A percentile compares a stretch with the other conserved stretches of the same genome.
These are phyloP conservation scores for Trichoplusia ni DNA, from an alignment of 1,140 invertebrate genomes.

Conservation along the genomic window DNA sequence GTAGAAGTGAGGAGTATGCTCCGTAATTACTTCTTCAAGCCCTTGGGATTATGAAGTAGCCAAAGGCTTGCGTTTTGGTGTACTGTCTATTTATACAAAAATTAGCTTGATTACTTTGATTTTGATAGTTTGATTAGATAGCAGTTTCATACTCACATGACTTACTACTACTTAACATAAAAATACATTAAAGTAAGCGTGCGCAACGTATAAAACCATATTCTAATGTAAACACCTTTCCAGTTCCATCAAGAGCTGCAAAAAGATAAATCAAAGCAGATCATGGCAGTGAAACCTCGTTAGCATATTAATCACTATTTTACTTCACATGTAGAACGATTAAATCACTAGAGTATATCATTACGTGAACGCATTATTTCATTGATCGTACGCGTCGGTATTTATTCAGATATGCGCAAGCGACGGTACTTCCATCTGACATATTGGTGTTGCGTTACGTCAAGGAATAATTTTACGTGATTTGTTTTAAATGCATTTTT, in stretches of 20 bases:
- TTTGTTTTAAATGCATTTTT: not conserved
- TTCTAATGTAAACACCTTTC: not conserved
- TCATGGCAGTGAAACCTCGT: conserved; percentile 1
- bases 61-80: too few species aligned
- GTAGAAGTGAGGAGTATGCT: too few species aligned
- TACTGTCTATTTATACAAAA: too few species aligned
- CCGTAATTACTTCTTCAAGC: too few species aligned
- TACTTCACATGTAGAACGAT: not conserved
- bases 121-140: too few species aligned
- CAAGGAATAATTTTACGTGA: not conserved
- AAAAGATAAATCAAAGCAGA: not conserved
- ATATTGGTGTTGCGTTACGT: not conserved
- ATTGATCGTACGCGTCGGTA: not conserved
- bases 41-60: too few species aligned
- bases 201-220: too few species aligned
- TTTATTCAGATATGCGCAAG: not conserved
- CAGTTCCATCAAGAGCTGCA: not conserved
- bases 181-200: too few species aligned
- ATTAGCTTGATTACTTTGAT: too few species aligned
- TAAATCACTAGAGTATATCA: not conserved
- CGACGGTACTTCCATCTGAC: not conserved
- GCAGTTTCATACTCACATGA: too few species aligned
- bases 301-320: conserved; percentile 6
- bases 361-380: not conserved
- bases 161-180: too few species aligned